A percentile compares a stretch with the other conserved stretches of the same genome.
These are phyloP conservation scores for Cordilura impudica DNA, from an alignment of 2,888 invertebrate genomes.

Conservation along the genomic window DNA sequence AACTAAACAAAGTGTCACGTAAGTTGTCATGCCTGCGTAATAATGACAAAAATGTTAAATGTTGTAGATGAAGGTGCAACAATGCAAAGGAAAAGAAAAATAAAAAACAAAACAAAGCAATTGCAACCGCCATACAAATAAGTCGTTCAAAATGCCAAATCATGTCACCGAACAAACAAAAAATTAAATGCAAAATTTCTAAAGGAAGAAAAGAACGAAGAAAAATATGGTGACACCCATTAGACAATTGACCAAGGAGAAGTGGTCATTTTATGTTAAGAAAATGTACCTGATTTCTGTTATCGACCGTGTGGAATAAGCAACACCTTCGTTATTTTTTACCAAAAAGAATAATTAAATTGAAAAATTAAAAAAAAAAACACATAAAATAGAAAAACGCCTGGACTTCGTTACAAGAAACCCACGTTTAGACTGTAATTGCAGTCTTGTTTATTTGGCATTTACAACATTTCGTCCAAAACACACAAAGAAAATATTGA, in stretches of 20 bases:
- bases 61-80: conserved; percentile 33
- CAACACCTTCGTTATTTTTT: conserved; percentile 26
- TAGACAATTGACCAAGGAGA: conserved; percentile 20
- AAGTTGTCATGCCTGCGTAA: neutral
- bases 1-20: neutral
- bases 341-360: neutral
- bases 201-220: neutral
- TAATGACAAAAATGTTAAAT: neutral
- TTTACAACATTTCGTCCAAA: neutral
- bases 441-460: neutral
- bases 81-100: neutral
- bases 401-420: conserved; percentile 19
- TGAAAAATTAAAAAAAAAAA: neutral
- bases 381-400: neutral
- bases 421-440: conserved; percentile 24
- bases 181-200: conserved; percentile 25
- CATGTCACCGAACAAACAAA: conserved; percentile 38
- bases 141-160: conserved; percentile 58
- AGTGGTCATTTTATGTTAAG: conserved; percentile 20
- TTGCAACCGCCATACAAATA: conserved; percentile 46
- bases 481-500: too few species aligned
- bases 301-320: neutral
- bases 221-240: conserved; percentile 20
- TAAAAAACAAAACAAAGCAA: neutral
- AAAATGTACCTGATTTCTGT: conserved; percentile 6